Base-by-base conservation (phyloP, 2,113 vertebrate species). In the Phrynosoma blainvillii region DNA sequence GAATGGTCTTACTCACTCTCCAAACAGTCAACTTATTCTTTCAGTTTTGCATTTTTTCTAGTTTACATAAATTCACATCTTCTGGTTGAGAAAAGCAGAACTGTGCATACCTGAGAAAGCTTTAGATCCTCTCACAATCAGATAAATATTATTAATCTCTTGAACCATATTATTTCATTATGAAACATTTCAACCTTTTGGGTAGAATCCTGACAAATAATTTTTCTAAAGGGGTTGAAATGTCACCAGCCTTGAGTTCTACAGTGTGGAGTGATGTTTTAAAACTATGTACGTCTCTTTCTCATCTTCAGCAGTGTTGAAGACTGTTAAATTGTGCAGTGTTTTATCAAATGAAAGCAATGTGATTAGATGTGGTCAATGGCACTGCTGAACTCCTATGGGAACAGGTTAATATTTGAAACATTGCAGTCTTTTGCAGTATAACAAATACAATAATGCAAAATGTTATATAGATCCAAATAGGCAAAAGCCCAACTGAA, bases 61-160 rank as follows among this genome's bases (percentile, higher is more conserved):
- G 0, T 0, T 40, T 0, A 0, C 13, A 36, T 18, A 47, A 40
- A 47, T 5, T 78, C 40, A 78, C n/a, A n/a, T 47, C 47, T 7
- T 47, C 75, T 13, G 25, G 27, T 78, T 27, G 9, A 66, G 59
- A 30, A 66, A 85, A 59, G 11, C 7, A 77, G 84, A 77, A 42
- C 18, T 76, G 32, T 25, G 8, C 30, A n/a, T 79, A 27, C 47
- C 3, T 12, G 13, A 56, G 68, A 80, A 20, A 13, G 9, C 13
- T 62, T 59, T 79, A 30, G 21, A 14, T 71, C 32, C 59, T 18
- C 59, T 62, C 18, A 62, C 59, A 62, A 18, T 62, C 59, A 62
- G 59, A 62, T 20, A 16, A 62, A 4, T 62, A 18, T 62, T 18
- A 14, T 62, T 16, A 62, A 16, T 47, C 5, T 47, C 47, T 47